Evolutionary conservation across 2,888 invertebrate species (phyloP).

Genomic region (Tenthredo scrophulariae): DNA sequence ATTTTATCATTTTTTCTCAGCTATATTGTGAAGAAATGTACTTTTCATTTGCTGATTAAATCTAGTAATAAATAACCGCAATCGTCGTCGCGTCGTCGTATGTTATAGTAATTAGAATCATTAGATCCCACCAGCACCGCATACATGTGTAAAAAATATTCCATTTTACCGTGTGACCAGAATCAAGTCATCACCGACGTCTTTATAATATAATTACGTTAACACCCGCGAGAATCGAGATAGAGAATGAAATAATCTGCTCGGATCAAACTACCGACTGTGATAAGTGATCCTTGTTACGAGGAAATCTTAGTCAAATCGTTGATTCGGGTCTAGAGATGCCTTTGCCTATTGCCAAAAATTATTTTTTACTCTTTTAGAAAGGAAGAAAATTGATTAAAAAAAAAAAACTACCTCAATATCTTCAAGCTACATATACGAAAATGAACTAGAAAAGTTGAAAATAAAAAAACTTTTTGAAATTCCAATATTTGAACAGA

Average conservation of each 20-base stretch:
- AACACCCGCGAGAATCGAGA: neutral
- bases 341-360: neutral
- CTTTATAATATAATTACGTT: slow-evolving; percentile 15
- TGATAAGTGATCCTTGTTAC: slow-evolving; percentile 1
- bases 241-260: neutral
- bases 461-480: neutral
- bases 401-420: neutral
- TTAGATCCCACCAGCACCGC: neutral
- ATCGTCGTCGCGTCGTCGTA: neutral
- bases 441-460: neutral
- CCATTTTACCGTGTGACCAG: neutral
- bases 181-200: neutral
- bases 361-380: neutral
- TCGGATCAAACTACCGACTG: slow-evolving; percentile 7
- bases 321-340: neutral
- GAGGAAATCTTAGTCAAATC: neutral
- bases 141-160: neutral
- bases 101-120: slow-evolving; percentile 33
- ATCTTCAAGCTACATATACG: neutral
- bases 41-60: neutral
- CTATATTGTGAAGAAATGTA: neutral
- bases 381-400: neutral
- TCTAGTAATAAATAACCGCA: neutral
- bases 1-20: neutral
- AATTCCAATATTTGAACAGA: neutral